phyloP scores from a whole-genome alignment of 1,140 invertebrate genomes.

The Drosophila rufa region DNA sequence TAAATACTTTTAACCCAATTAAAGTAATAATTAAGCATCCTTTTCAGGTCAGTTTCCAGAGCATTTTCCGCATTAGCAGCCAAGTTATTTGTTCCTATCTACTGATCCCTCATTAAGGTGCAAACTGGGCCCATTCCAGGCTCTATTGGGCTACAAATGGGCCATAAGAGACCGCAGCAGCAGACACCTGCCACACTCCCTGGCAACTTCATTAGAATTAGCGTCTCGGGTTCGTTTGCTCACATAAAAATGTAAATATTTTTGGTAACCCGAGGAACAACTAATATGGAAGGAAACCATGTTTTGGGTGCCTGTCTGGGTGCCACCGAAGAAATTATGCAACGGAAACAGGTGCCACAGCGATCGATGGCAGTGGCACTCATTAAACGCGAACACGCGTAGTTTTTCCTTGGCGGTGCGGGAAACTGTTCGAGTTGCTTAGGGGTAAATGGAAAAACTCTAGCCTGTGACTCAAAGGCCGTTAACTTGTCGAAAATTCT shows the following conservation, averaged over 20 bases:
- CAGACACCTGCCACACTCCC: conserved; percentile 70
- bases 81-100: conserved; percentile 42
- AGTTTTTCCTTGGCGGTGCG: conserved; percentile 31
- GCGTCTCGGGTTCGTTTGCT: conserved; percentile 34
- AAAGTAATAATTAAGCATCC: conserved; percentile 5
- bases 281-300: conserved; percentile 11
- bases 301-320: conserved; percentile 13
- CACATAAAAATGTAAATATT: conserved; percentile 62
- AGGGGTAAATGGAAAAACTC: conserved; percentile 39
- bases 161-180: conserved; percentile 27
- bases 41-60: conserved; percentile 2
- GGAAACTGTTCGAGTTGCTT: conserved; percentile 22
- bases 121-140: conserved; percentile 18
- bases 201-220: conserved; percentile 73
- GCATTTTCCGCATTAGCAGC: conserved; percentile 45
- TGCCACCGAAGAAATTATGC: conserved; percentile 45
- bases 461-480: conserved; percentile 50
- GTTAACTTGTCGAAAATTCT: conserved; percentile 53
- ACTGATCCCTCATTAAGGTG: conserved; percentile 49
- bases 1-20: background rate
- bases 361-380: conserved; percentile 58
- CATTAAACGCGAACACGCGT: conserved; percentile 53
- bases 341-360: conserved; percentile 75
- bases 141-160: conserved; percentile 38
- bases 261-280: conserved; percentile 42